Conservation (phyloP, 2,113 vertebrate genomes). For the Caracal caracal region DNA sequence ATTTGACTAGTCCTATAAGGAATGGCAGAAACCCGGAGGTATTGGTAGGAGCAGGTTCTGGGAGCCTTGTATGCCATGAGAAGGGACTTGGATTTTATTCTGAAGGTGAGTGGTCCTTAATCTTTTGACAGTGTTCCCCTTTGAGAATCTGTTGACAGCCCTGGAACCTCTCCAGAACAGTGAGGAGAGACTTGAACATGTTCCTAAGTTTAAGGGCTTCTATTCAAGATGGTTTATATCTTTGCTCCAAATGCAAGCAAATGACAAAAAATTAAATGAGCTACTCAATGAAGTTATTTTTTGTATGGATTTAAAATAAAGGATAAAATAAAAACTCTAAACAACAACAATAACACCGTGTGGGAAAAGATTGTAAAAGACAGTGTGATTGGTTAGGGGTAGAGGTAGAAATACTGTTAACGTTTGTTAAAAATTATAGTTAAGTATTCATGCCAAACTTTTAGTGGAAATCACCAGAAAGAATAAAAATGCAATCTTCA, state of each 20-base stretch:
- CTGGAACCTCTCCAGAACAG: neutral
- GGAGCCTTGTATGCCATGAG: neutral
- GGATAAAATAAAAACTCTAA: neutral
- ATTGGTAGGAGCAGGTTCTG: neutral
- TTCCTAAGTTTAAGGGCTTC: neutral
- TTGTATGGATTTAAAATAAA: neutral
- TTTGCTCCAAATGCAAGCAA: neutral
- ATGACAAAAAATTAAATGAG: neutral
- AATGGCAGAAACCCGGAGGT: neutral
- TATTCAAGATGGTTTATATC: neutral
- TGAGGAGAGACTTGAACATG: neutral
- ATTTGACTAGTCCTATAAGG: neutral
- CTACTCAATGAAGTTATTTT: neutral
- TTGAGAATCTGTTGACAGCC: neutral
- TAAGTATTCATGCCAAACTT: neutral
- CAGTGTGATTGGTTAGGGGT: neutral
- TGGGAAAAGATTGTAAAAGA: neutral
- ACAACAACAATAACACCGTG: neutral
- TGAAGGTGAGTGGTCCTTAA: neutral
- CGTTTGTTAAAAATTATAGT: neutral
- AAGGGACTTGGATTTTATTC: neutral
- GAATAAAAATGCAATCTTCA: neutral
- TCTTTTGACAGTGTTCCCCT: neutral
- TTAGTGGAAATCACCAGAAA: neutral
- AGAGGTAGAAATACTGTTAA: neutral